phyloP scores from a whole-genome alignment of 2,797 vertebrate species.

The Enteromius anoplus region DNA sequence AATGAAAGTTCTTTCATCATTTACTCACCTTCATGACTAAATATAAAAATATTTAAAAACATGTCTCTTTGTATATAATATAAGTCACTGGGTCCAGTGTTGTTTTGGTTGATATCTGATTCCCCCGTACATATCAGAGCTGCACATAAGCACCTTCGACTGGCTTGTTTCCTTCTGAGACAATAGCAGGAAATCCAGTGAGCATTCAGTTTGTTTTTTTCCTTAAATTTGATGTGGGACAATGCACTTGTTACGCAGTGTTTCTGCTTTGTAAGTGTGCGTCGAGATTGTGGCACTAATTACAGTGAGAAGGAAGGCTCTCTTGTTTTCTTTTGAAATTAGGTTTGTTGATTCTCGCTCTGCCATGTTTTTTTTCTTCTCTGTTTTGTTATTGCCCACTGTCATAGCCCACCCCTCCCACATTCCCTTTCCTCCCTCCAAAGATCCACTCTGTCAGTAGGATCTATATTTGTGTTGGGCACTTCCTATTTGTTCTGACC shows the following conservation, averaged over 20 bases:
- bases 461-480: constrained; percentile 64
- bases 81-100: not conserved
- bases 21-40: not conserved
- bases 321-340: constrained; percentile 57
- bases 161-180: constrained; percentile 47
- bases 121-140: constrained; percentile 16
- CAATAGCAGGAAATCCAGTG: constrained; percentile 56
- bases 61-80: not conserved
- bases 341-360: constrained; percentile 54
- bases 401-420: constrained; percentile 9
- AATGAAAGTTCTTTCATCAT: not conserved
- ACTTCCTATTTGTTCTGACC: constrained; percentile 71
- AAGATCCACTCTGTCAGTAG: constrained; percentile 51
- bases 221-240: constrained; percentile 14
- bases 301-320: constrained; percentile 32
- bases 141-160: not conserved
- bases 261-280: constrained; percentile 26
- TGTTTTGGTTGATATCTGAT: constrained; percentile 7
- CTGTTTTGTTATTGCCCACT: constrained; percentile 47
- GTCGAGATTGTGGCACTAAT: constrained; percentile 37
- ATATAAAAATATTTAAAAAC: not conserved
- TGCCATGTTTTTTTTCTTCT: constrained; percentile 50
- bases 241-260: constrained; percentile 34
- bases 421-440: constrained; percentile 49
- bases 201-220: constrained; percentile 31